phyloP scores from a whole-genome alignment of 2,888 invertebrate genomes.

The Eucriotettix oculatus region DNA sequence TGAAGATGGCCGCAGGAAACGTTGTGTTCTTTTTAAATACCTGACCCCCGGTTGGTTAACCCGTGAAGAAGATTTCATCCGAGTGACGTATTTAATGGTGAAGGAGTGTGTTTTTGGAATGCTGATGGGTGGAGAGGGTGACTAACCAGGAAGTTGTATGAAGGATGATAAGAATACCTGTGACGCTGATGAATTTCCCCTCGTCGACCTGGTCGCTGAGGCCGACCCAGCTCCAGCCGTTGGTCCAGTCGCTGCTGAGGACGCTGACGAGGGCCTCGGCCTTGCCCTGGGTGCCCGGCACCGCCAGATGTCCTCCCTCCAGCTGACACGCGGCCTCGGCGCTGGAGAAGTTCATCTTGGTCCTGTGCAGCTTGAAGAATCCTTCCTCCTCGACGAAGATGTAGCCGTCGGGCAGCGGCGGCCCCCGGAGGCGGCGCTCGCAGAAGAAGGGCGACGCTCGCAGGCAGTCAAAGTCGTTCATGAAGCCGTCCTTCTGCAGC shows the following conservation, averaged over 20 bases:
- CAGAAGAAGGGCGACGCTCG: neutral
- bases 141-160: neutral
- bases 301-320: neutral
- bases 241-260: neutral
- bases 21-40: too few species aligned
- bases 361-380: neutral
- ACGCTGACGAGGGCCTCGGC: neutral
- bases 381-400: neutral
- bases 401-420: too few species aligned
- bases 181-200: neutral
- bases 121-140: neutral
- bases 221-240: neutral
- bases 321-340: neutral
- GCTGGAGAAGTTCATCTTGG: neutral
- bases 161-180: too few species aligned
- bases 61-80: too few species aligned
- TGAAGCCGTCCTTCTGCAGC: neutral
- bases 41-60: too few species aligned
- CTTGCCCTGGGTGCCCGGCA: neutral
- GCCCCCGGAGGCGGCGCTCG: neutral
- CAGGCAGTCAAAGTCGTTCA: neutral
- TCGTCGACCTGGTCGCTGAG: neutral
- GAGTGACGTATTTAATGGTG: too few species aligned
- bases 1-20: too few species aligned
- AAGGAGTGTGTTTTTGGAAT: too few species aligned